These are phyloP conservation scores for Hippasteria phrygiana DNA, from an alignment of 53 echinoderm and acorn worm genomes.

Conservation along the genomic window DNA sequence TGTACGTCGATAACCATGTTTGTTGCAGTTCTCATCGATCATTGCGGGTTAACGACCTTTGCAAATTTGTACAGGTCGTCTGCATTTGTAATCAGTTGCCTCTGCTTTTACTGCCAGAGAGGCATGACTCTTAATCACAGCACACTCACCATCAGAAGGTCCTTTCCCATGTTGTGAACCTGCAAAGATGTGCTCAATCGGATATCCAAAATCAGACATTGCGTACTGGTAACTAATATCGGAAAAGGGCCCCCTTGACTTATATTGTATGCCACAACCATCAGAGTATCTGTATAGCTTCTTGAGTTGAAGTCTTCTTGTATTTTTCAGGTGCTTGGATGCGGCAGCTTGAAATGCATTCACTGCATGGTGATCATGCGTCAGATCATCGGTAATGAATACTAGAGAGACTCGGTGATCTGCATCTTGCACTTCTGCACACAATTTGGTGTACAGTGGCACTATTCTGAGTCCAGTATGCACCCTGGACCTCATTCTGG, in stretches of 20 bases:
- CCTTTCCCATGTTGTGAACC: constrained; percentile 70
- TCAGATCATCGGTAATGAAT: constrained; percentile 64
- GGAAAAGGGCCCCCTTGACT: constrained; percentile 58
- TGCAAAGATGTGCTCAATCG: constrained; percentile 48
- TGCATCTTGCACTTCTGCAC: constrained; percentile 41
- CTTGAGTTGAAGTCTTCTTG: constrained; percentile 28
- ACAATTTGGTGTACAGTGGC: constrained; percentile 72
- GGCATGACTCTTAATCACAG: constrained; percentile 59
- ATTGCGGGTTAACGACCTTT: constrained; percentile 31
- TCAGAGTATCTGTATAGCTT: constrained; percentile 60
- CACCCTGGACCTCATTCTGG: constrained; percentile 67
- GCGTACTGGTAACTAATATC: constrained; percentile 41
- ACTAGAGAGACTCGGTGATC: constrained; percentile 55
- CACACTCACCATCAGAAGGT: constrained; percentile 62
- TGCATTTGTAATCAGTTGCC: too few species aligned
- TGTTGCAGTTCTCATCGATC: constrained; percentile 19
- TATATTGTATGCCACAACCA: constrained; percentile 52
- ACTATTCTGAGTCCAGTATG: constrained; percentile 63
- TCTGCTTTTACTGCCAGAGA: constrained; percentile 54
- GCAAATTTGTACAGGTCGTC: too few species aligned
- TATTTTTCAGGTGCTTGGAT: constrained; percentile 56
- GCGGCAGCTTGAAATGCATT: constrained; percentile 42
- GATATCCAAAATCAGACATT: constrained; percentile 53
- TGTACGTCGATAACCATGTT: constrained; percentile 41
- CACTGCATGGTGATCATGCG: constrained; percentile 67